Evolutionary conservation across 2,888 invertebrate genomes (phyloP), one percentile per base, ranked within the genome.

Genomic region (Drosophila bunnanda): DNA sequence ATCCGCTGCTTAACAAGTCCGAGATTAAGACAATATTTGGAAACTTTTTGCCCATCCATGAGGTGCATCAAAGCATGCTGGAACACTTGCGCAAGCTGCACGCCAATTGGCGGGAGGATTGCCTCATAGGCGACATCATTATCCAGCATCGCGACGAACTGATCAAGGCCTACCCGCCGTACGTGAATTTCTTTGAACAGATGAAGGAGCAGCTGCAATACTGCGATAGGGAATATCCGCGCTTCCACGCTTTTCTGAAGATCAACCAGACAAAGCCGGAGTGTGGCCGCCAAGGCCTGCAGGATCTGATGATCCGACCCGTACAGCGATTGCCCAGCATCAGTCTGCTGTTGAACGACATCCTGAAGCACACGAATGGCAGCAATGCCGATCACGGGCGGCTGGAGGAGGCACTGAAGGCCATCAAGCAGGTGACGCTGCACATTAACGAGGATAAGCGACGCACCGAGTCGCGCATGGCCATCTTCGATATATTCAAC

Each of bases 161-260:
- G 91, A 94, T 96, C 80, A 98, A 97, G 93, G 97, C 98, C 1
- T 99, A 99, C 93, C 99, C 99, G 74, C 98, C 98, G 22, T 99
- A 98, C 93, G 97, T 99, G 61, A 99, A 99, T 93, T 99, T 97
- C 93, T 99, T 98, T 93, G 99, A 99, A 93, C 97, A 97, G 92
- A 98, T 98, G 93, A 98, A 98, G 93, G 97, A 98, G 90, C 97
- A 97, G 94, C 94, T 99, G 91, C 94, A 95, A 88, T 95, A 96
- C 90, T 98, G 98, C 94, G 98, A 98, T 93, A 95, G 95, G 91
- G 96, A 95, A 90, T 98, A 98, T 93, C 98, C 98, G 43, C 95
- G 98, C 92, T 99, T 99, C 94, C 98, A 99, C 94, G 99, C 99
- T 90, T 99, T 99, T 93, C 95, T 99, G 78, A 99, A 98, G 94